Evolutionary conservation across 2,888 invertebrate species (phyloP).

Genomic region (Polydrusus cervinus): DNA sequence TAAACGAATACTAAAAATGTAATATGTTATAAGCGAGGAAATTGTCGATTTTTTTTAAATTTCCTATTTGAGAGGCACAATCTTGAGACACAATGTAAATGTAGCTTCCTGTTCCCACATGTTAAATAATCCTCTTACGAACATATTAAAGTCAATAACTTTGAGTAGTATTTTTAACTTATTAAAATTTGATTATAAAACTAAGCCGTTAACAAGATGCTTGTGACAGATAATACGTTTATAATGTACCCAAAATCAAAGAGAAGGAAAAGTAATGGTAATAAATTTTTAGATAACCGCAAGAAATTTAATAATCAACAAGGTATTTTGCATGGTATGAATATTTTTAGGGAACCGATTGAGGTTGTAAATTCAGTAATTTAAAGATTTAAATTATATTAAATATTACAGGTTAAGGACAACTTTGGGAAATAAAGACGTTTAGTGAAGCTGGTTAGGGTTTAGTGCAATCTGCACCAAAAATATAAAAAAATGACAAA

Average conservation of each 20-base stretch:
- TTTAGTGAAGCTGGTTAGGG: constrained; percentile 1
- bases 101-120: constrained; percentile 48
- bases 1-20: too few species aligned
- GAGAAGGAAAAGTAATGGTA: neutral
- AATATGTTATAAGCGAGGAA: too few species aligned
- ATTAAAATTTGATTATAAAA: constrained; percentile 40
- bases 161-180: constrained; percentile 27
- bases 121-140: constrained; percentile 41
- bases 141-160: constrained; percentile 24
- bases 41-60: constrained; percentile 3
- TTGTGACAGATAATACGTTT: constrained; percentile 34
- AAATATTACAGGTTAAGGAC: constrained; percentile 11
- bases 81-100: constrained; percentile 43
- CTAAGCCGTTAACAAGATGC: constrained; percentile 40
- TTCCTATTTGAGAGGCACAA: constrained; percentile 1
- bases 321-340: constrained; percentile 22
- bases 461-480: constrained; percentile 5
- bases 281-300: constrained; percentile 11
- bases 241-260: constrained; percentile 20
- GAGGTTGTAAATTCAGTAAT: constrained; percentile 23
- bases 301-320: constrained; percentile 26
- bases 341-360: constrained; percentile 34
- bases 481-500: neutral
- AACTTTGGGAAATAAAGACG: constrained; percentile 20
- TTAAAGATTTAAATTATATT: constrained; percentile 30